Percentiles rank a stretch among this genome's conserved stretches.
Evolutionary conservation across 2,888 invertebrate genomes (phyloP).

Genomic region (Leptogaster cylindrica): DNA sequence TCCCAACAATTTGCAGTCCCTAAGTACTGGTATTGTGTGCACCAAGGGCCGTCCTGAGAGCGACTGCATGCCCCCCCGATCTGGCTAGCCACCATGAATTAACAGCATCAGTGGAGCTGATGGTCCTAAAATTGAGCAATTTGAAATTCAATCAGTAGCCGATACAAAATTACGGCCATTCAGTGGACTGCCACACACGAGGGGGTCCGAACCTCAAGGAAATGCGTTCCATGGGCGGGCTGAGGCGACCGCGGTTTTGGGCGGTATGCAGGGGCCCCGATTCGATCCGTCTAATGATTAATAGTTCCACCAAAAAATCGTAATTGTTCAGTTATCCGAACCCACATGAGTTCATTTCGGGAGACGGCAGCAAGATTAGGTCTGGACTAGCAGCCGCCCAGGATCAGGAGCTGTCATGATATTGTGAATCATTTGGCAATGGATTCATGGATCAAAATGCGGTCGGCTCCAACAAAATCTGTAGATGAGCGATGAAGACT

Average conservation of each 20-base stretch:
- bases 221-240: conserved; percentile 6
- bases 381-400: neutral
- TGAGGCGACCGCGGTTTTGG: neutral
- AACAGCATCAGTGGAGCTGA: conserved; percentile 25
- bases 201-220: no score
- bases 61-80: conserved; percentile 17
- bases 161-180: conserved; percentile 58
- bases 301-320: conserved; percentile 35
- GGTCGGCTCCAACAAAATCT: neutral
- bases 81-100: conserved; percentile 26
- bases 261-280: neutral
- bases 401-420: no score
- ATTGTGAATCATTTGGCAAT: no score
- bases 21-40: conserved; percentile 29
- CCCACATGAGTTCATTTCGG: conserved; percentile 12
- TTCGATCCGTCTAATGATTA: conserved; percentile 29
- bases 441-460: conserved; percentile 5
- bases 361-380: neutral
- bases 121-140: conserved; percentile 60
- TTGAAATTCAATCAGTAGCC: conserved; percentile 63
- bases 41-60: conserved; percentile 17
- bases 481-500: conserved; percentile 8
- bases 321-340: conserved; percentile 33
- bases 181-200: conserved; percentile 22
- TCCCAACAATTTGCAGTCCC: conserved; percentile 33